These are phyloP conservation scores for Enteromius radiatus DNA, from an alignment of 2,797 vertebrate genomes.

Conservation along the genomic window DNA sequence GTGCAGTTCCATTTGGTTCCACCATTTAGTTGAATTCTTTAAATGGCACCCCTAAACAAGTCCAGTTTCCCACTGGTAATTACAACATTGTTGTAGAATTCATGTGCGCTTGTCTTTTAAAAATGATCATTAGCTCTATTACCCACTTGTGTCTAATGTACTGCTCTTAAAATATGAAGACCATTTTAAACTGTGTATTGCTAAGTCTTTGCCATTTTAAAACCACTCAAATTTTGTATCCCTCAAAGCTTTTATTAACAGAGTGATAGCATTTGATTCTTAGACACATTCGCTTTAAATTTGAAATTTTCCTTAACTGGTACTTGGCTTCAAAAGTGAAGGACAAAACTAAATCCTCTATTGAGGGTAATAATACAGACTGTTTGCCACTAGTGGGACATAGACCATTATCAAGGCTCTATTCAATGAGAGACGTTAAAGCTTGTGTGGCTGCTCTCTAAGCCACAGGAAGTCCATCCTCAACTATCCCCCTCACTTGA, in stretches of 20 bases:
- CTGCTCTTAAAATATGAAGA: neutral
- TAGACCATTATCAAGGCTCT: slow-evolving; percentile 70
- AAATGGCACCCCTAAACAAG: neutral
- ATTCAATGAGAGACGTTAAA: slow-evolving; percentile 60
- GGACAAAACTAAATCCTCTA: slow-evolving; percentile 40
- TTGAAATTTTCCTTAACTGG: slow-evolving; percentile 36
- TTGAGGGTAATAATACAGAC: slow-evolving; percentile 50
- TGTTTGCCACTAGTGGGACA: slow-evolving; percentile 63
- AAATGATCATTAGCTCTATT: neutral
- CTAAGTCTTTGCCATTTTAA: neutral
- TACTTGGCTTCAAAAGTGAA: slow-evolving; percentile 19
- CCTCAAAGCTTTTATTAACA: slow-evolving; percentile 7
- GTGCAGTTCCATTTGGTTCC: neutral
- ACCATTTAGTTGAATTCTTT: neutral
- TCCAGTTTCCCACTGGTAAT: neutral
- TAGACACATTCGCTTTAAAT: slow-evolving; percentile 3
- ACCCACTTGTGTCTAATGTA: neutral
- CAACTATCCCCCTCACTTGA: slow-evolving; percentile 86
- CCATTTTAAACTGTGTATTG: neutral
- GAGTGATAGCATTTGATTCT: neutral
- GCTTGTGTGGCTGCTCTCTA: slow-evolving; percentile 84
- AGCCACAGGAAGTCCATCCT: slow-evolving; percentile 91
- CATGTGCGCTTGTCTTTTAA: neutral
- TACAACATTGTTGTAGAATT: neutral
- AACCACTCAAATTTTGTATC: neutral